Percentiles rank a stretch among this genome's conserved stretches.
These are phyloP conservation scores for Phalacrocorax brasilianus DNA, from an alignment of 2,113 vertebrate species.

Conservation along the genomic window DNA sequence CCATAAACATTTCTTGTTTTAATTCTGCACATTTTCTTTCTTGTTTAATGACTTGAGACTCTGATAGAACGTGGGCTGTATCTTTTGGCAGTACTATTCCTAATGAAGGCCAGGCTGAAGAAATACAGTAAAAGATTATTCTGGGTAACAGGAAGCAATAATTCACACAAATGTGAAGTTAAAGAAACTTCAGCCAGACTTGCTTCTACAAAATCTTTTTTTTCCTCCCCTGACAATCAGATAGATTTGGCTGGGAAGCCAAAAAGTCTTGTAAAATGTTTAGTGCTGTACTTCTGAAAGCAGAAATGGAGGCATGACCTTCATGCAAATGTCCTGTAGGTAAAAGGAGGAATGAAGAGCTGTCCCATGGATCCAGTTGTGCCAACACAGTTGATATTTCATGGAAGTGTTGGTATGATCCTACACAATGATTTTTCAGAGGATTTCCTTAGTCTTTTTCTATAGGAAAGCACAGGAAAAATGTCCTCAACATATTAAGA, in stretches of 20 bases:
- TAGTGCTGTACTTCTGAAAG: not conserved
- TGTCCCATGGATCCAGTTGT: not conserved
- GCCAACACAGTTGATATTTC: not conserved
- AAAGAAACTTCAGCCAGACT: constrained; percentile 10
- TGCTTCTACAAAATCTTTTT: not conserved
- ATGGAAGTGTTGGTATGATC: not conserved
- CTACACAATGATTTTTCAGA: not conserved
- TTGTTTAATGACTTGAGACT: not conserved
- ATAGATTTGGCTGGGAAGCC: not conserved
- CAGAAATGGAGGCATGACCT: not conserved
- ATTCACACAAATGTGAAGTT: constrained; percentile 8
- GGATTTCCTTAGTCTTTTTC: not conserved
- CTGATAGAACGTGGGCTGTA: not conserved
- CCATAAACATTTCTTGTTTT: not conserved
- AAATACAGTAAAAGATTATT: constrained; percentile 52
- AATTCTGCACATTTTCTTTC: not conserved
- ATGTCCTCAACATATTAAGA: not conserved
- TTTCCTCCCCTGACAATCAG: not conserved
- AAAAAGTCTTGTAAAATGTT: not conserved
- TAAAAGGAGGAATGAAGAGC: not conserved
- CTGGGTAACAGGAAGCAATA: constrained; percentile 52
- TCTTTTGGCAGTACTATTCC: constrained; percentile 27
- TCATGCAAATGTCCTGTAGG: not conserved
- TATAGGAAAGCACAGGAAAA: not conserved
- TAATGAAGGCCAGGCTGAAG: not conserved